Evolutionary conservation across 1,140 invertebrate genomes (phyloP), one percentile per base, ranked within the genome.

Genomic region (Penaeus chinensis): DNA sequence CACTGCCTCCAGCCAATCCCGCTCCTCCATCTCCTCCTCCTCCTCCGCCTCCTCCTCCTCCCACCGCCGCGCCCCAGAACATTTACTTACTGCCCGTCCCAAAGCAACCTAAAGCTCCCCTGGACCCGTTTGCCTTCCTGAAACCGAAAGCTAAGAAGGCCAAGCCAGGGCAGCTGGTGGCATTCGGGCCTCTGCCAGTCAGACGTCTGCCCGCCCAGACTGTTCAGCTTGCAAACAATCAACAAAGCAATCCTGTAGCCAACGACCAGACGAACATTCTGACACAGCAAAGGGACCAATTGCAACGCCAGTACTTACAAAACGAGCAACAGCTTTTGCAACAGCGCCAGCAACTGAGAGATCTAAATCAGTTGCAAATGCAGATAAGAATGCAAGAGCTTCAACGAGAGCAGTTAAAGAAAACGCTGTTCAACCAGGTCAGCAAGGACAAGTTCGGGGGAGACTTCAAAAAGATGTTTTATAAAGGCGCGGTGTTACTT

Each of bases 381-480:
- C 86, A 81, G 32, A 82, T 87, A 4, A 20, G 27, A 77, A 61
- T 82, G 18, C 86, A 87, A 60, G 86, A 83, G 42, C 16, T 82
- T 18, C 86, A 87, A 37, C 61, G 69, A 32, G 66, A 87, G 4
- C 24, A 87, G 3, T 20, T 87, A 10, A 65, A 54, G 69, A 63
- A 82, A n/a, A 77, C 65, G 16, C 42, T 87, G 20, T 87, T 60
- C 54, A 82, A 83, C 54, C 54, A 24, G 18, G 42, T 87, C 24
- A 78, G 82, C 54, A 82, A 89, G 22, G 84, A 89, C 54, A 78
- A 89, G 69, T 60, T 32, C 54, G 60, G 71, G 16, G 61, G 62
- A 13, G 84, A 85, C 24, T 82, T 66, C 54, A 87, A 83, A 65
- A 89, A 85, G 60, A 47, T 89, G n/a, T 89, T 89, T 27, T 89